Base-by-base conservation (phyloP, 2,797 vertebrate species). In the Clamator glandarius region DNA sequence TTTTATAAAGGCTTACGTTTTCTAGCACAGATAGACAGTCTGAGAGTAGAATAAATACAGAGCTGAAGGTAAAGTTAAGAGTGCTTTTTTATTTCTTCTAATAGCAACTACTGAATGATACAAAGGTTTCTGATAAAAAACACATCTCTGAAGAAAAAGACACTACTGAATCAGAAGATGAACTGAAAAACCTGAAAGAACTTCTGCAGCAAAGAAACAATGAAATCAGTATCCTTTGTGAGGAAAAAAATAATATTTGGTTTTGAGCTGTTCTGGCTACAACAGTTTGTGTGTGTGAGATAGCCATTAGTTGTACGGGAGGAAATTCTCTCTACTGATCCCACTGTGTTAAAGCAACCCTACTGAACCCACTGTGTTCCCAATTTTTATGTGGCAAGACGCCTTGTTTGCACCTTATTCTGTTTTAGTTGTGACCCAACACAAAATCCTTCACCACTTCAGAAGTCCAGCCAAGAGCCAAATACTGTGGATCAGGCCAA, bases 161-260 rank as follows among this genome's bases (percentile, higher is more conserved):
- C 9, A 25, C 18, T 63, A 81, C 79, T 15, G 74, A 84, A 29
- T 8, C 25, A 19, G 64, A 39, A 69, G 96, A 96, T 70, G 97
- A 98, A 68, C 24, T 98, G 50, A 93, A 91, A 92, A 98, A 97
- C 91, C 89, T 99, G 67, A 98, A 95, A 92, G 98, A 98, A 70
- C 96, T 98, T 96, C 96, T 99, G 24, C 97, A 95, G 44, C 98
- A 99, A 76, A 98, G 99, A 52, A 98, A 99, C 77, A 98, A 98
- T 64, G 99, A 99, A 97, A 99, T 99, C 94, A 98, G 98, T 99
- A 99, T 99, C 99, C 98, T 99, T 99, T 97, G 25, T 44, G 26
- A 68, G n/a, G 21, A 31, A 83, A 42, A 69, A 31, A 36, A 4
- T 15, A 26, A 6, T 46, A 46, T 61, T 77, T 74, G 35, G 3